A percentile compares a stretch with the other conserved stretches of the same genome.
These are phyloP conservation scores for Antigone vipio DNA, from an alignment of 2,113 vertebrate species.

Conservation along the genomic window DNA sequence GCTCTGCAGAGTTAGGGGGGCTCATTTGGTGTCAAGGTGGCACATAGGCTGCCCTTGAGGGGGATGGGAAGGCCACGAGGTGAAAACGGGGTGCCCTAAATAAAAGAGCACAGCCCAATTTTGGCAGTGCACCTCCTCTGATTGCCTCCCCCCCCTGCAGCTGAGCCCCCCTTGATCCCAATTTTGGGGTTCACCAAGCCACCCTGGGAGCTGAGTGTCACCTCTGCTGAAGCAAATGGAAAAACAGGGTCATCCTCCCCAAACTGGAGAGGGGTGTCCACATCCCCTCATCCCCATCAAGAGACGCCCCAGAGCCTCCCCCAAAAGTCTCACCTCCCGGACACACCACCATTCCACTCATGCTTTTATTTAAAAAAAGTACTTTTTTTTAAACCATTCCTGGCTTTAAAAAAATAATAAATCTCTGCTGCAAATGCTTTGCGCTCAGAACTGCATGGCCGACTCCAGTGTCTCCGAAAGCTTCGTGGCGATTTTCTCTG, in stretches of 20 bases:
- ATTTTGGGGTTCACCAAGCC: not conserved
- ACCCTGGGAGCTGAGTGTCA: not conserved
- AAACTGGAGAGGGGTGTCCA: rapidly evolving
- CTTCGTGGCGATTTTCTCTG: not conserved
- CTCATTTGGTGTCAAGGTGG: not conserved
- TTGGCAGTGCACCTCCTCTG: not conserved
- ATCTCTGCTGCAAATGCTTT: not conserved
- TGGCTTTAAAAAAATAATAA: not conserved
- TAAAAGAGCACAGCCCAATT: not conserved
- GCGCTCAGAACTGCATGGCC: conserved; percentile 1
- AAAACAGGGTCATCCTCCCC: rapidly evolving
- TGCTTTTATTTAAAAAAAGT: not conserved
- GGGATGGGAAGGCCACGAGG: not conserved
- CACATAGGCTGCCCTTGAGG: rapidly evolving
- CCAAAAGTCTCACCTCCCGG: rapidly evolving
- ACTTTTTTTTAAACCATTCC: not conserved
- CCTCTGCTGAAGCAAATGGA: not conserved
- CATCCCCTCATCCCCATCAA: too few species aligned
- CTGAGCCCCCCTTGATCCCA: rapidly evolving
- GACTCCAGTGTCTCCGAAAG: not conserved
- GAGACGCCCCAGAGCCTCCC: not conserved
- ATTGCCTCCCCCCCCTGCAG: too few species aligned
- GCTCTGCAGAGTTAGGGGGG: not conserved
- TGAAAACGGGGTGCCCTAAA: not conserved
- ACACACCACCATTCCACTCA: rapidly evolving